Base-by-base conservation (phyloP, 2,113 vertebrate genomes). In the Sitta europaea region DNA sequence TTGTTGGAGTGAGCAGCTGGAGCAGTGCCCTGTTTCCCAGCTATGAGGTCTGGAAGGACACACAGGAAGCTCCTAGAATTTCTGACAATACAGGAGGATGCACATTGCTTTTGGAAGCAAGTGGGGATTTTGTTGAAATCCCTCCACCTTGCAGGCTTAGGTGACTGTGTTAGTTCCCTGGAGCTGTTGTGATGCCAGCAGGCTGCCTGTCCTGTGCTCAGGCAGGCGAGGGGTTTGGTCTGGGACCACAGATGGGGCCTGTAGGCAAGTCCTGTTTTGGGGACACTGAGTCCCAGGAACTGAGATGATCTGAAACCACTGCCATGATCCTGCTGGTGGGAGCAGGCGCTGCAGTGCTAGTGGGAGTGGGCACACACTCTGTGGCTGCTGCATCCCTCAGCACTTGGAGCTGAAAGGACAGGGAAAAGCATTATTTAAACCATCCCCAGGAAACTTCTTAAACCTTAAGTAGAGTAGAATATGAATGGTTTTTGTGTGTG, bases 341-440 rank as follows among this genome's bases (percentile, higher is more conserved):
- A 40, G 9, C 3, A 17, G 48, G 23, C 0, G 1, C 48, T 1
- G 1, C 51, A 3, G 22, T 35, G 53, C 21, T 1, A 1, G 50
- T 0, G 1, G 42, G 45, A 63, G 20, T 3, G 2, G 38, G 28
- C 0, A 0, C 2, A 0, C 1, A 7, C 22, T 74, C 50, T 14
- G 1, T 22, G 35, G 19, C 40, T 36, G 62, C 63, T 73, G 22
- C 13, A 1, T 72, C 4, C 1, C 36, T 40, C 66, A 16, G 57
- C 2, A 1, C 51, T 75, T 73, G 45, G 38, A 76, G 19, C 25
- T 7, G 25, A 67, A 92, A 65, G n/a, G 24, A 23, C 3, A 3
- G 33, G 16, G 35, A 74, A 62, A 38, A 78, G 6, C 4, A 0
- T 67, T 61, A 40, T 80, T 92, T 36, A 36, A 7, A 82, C 47